Base-by-base conservation (phyloP, 2,888 invertebrate genomes). In the Agrotis exclamationis region DNA sequence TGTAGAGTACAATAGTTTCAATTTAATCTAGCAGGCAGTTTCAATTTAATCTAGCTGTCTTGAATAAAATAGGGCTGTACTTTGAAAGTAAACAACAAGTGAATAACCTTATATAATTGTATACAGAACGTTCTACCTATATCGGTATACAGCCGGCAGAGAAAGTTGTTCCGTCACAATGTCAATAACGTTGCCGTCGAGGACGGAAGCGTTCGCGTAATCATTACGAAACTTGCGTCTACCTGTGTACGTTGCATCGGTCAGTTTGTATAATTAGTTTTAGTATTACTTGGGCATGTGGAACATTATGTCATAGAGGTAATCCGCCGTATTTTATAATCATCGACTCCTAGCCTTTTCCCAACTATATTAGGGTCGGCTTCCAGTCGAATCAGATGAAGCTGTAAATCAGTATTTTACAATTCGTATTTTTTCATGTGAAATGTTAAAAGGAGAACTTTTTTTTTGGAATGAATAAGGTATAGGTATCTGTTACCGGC, bases 141-240 rank as follows among this genome's bases (percentile, higher is more conserved):
- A 80, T 69, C 28, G 24, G 60, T 22, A 56, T 73, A 63, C 73
- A 78, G 78, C 51, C 68, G 51, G 67, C 63, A 76, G 88, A 86
- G 88, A 88, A 88, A 88, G 87, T 88, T 83, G 86, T 80, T 79
- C 65, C 72, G 81, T 71, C 59, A 81, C 86, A 88, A 89, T 89
- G 88, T 88, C 88, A 89, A 89, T 87, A 87, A 60, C 80, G 58
- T 70, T 58, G 75, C 44, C 50, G 69, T 33, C 77, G 65, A 74
- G 84, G 82, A 82, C 85, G 88, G 88, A 88, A 88, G 76, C 76
- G 68, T 63, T 84, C 83, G 82, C 88, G 83, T 88, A 89, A 89
- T 85, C 47, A 76, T 89, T 89, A 88, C 87, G 86, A 83, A 87
- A 88, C 84, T 67, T 82, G 68, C 44, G 57, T 51, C 63, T 69